phyloP scores from a whole-genome alignment of 2,113 vertebrate genomes.

The Centropristis striata region DNA sequence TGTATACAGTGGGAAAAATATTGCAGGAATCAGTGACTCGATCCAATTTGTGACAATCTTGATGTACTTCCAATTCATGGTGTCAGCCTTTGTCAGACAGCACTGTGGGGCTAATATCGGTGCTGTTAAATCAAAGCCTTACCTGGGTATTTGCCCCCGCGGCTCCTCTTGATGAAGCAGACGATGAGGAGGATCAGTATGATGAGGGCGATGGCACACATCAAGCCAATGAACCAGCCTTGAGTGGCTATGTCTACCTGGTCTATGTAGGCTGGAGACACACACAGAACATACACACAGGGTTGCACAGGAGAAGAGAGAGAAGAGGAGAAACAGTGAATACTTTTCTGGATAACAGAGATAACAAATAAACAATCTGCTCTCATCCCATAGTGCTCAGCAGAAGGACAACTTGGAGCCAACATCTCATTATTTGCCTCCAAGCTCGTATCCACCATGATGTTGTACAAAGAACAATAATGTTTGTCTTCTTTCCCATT shows the following conservation, averaged over 20 bases:
- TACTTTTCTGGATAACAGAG: slow-evolving; percentile 2
- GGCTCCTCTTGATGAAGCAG: slow-evolving; percentile 98
- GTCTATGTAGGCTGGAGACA: slow-evolving; percentile 91
- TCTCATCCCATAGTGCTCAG: not conserved
- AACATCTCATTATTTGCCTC: not conserved
- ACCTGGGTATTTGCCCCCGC: slow-evolving; percentile 98
- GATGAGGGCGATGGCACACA: slow-evolving; percentile 98
- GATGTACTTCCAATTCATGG: not conserved
- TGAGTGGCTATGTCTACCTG: slow-evolving; percentile 97
- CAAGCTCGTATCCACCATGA: not conserved
- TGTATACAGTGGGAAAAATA: not conserved
- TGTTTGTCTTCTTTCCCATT: slow-evolving; percentile 11
- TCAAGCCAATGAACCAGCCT: slow-evolving; percentile 99
- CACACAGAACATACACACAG: slow-evolving; percentile 34
- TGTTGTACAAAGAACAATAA: not conserved
- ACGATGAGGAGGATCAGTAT: slow-evolving; percentile 98
- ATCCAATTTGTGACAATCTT: not conserved
- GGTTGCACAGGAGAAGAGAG: slow-evolving; percentile 12
- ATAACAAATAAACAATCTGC: not conserved
- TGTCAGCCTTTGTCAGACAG: not conserved
- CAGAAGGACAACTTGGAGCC: slow-evolving; percentile 14
- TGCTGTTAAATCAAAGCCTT: slow-evolving; percentile 4
- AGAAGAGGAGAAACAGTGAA: slow-evolving; percentile 29
- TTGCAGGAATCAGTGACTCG: not conserved
- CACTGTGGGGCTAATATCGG: not conserved